Evolutionary conservation across 2,797 vertebrate species (phyloP).

Genomic region (Microtus obscurus): DNA sequence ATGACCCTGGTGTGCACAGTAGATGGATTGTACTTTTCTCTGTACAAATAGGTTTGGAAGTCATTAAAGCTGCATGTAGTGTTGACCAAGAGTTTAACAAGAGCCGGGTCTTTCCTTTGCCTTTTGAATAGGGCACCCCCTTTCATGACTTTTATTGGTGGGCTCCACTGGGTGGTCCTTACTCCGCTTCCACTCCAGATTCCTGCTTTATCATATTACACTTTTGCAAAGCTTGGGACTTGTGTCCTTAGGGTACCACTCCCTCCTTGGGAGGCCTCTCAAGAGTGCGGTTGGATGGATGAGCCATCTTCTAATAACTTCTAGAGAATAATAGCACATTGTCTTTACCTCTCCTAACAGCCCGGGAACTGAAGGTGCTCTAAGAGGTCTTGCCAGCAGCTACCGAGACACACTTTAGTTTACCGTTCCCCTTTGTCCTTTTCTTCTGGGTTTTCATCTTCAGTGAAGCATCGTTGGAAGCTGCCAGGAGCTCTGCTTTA

Average conservation of each 20-base stretch:
- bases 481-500: conserved; percentile 3
- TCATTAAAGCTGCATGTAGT: background rate
- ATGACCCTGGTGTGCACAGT: background rate
- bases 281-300: background rate
- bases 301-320: background rate
- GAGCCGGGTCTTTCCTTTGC: background rate
- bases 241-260: background rate
- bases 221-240: background rate
- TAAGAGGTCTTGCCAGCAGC: background rate
- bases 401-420: background rate
- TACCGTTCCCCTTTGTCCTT: background rate
- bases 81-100: background rate
- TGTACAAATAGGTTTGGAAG: background rate
- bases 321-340: background rate
- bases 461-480: background rate
- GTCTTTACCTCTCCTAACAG: background rate
- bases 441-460: background rate
- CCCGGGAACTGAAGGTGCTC: background rate
- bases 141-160: background rate
- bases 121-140: background rate
- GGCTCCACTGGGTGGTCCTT: background rate
- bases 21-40: background rate
- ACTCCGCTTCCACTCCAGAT: background rate
- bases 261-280: no score
- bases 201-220: background rate